Evolutionary conservation across 2,888 invertebrate species (phyloP), one percentile per base, ranked within the genome.

Genomic region (Mesoligia furuncula): DNA sequence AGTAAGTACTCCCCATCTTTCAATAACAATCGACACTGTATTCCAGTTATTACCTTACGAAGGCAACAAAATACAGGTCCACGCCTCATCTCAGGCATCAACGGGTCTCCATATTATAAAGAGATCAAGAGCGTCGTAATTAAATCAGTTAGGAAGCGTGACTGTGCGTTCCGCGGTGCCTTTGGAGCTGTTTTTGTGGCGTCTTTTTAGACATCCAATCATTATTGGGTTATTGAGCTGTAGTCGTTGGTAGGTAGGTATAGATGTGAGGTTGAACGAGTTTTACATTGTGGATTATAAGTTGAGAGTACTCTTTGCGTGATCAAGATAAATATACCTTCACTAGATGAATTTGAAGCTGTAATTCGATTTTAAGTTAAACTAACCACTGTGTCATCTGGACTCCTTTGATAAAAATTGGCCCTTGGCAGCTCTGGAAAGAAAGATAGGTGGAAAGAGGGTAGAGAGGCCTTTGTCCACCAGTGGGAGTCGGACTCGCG

Each of bases 141-240:
- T 88, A 88, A 88, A 87, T 89, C 86, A 88, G 89, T 88, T 88
- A 88, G 79, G 80, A 73, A 83, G 54, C 78, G 74, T 88, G 88
- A 88, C 88, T 83, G 36, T 69, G 75, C 79, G 20, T 9, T 83
- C 36, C 81, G 68, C 76, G 79, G 80, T 36, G 24, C 73, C 72
- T 80, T 81, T 77, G 51, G 64, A 48, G 57, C 39, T 71, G 62
- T 83, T 85, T 89, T 89, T 81, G 45, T 76, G 39, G 66, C 31
- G 36, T 75, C 45, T 77, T 80, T 81, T 83, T 69, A 59, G 73
- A 86, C 72, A 39, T 73, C 67, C 65, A 75, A 81, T 88, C 78
- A 88, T 87, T 87, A 86, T 80, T 75, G 82, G 80, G 84, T 81
- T 86, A 86, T 86, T 83, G 78, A 88, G 83, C 78, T 82, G 70